Evolutionary conservation across 1,140 invertebrate genomes (phyloP).

Genomic region (Elymnias hypermnestra): DNA sequence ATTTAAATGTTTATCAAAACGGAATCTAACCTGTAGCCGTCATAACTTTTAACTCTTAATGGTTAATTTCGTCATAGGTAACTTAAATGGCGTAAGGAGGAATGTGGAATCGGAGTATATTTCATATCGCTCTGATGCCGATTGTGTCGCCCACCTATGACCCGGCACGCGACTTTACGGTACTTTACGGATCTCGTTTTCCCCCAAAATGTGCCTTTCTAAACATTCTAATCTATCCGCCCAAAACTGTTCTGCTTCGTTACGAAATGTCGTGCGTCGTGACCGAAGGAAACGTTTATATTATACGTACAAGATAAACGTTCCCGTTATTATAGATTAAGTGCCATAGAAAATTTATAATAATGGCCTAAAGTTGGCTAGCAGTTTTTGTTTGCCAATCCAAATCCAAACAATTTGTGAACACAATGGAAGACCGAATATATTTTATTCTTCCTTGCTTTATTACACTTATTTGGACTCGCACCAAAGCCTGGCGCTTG

Average conservation of each 20-base stretch:
- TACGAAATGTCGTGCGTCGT: neutral
- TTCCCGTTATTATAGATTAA: neutral
- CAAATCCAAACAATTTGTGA: no score
- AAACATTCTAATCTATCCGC: conserved; percentile 4
- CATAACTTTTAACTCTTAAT: neutral
- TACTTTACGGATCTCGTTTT: conserved; percentile 8
- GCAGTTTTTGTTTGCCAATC: no score
- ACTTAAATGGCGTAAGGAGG: neutral
- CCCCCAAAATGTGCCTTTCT: conserved; percentile 11
- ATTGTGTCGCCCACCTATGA: conserved; percentile 24
- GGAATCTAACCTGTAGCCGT: neutral
- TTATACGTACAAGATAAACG: neutral
- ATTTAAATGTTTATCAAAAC: conserved; percentile 5
- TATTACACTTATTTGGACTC: no score
- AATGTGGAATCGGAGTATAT: conserved; percentile 16
- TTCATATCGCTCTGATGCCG: conserved; percentile 15
- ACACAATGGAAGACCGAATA: no score
- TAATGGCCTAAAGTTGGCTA: no score
- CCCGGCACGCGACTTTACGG: conserved; percentile 31
- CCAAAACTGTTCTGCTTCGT: neutral
- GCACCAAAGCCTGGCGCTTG: no score
- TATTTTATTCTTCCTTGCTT: no score
- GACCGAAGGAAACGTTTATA: no score
- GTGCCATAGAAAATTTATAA: neutral
- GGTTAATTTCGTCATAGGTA: neutral